These are phyloP conservation scores for Sakesphorus luctuosus DNA, from an alignment of 2,113 vertebrate species.

Conservation along the genomic window DNA sequence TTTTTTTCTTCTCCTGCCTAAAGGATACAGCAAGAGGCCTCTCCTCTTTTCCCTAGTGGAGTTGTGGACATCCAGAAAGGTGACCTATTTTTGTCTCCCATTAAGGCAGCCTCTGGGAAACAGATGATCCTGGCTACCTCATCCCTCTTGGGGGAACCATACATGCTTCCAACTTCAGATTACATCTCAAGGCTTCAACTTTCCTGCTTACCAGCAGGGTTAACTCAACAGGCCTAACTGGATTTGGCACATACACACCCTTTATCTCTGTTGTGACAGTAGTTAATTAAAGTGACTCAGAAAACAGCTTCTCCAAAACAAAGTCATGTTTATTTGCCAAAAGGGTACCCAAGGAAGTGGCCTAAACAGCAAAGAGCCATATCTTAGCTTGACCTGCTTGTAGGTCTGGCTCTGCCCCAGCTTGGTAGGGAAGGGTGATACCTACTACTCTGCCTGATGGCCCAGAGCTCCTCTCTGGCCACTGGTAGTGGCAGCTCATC, in stretches of 20 bases:
- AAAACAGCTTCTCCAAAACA: conserved; percentile 41
- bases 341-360: not conserved
- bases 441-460: not conserved
- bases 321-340: not conserved
- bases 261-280: conserved; percentile 66
- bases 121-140: not conserved
- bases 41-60: not conserved
- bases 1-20: not conserved
- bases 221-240: conserved; percentile 37
- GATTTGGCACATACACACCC: conserved; percentile 50
- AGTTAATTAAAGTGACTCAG: conserved; percentile 57
- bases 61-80: not conserved
- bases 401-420: not conserved
- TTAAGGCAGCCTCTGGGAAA: not conserved
- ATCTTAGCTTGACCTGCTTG: not conserved
- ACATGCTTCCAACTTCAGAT: not conserved
- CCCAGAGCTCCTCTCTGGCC: not conserved
- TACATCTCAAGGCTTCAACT: not conserved
- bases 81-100: not conserved
- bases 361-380: not conserved
- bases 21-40: not conserved
- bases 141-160: not conserved
- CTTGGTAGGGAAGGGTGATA: not conserved
- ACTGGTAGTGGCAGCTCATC: not conserved
- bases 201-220: not conserved